Evolutionary conservation across 2,797 vertebrate genomes (phyloP), one percentile per base, ranked within the genome.

Genomic region (Ctenopoma kingsleyae): DNA sequence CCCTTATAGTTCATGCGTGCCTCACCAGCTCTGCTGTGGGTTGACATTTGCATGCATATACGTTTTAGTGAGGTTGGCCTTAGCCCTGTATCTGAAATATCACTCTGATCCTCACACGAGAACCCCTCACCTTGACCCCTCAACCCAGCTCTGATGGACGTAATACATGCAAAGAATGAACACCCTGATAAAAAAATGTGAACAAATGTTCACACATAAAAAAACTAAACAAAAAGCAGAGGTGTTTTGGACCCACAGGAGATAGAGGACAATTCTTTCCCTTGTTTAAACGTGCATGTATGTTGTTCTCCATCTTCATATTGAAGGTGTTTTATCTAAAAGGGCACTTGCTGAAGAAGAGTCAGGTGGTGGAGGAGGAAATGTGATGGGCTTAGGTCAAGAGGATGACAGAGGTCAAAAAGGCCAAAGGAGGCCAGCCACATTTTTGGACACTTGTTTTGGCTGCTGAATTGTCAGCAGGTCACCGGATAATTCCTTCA

Each of bases 241-340:
- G 51, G 67, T 65, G 76, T 82, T 80, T 76, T 10, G 51, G 78
- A 81, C 55, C 75, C 58, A 48, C 61, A 19, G 53, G 57, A 80
- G 27, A 81, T 41, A 49, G 61, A 75, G 72, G 83, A 72, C 76
- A 30, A 59, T 85, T 82, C 71, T 83, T 87, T 76, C 79, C 82
- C 78, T 59, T 77, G 84, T 90, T 87, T 85, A 80, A 85, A 83
- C 80, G 68, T 90, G 84, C 81, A 88, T 71, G 71, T 78, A 62
- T 87, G 87, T 88, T 67, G 76, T 86, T 89, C 83, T 83, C 77
- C 93, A 94, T 94, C 95, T 95, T 95, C 95, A 95, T 95, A 95
- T 95, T 95, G 95, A 95, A 95, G 95, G 92, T 95, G 92, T 78
- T 84, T 92, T 93, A 93, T 91, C 80, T 90, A 81, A 87, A 87